Percentiles rank a stretch among this genome's conserved stretches.
These are phyloP conservation scores for Sebastes fasciatus DNA, from an alignment of 2,113 vertebrate species.

Conservation along the genomic window DNA sequence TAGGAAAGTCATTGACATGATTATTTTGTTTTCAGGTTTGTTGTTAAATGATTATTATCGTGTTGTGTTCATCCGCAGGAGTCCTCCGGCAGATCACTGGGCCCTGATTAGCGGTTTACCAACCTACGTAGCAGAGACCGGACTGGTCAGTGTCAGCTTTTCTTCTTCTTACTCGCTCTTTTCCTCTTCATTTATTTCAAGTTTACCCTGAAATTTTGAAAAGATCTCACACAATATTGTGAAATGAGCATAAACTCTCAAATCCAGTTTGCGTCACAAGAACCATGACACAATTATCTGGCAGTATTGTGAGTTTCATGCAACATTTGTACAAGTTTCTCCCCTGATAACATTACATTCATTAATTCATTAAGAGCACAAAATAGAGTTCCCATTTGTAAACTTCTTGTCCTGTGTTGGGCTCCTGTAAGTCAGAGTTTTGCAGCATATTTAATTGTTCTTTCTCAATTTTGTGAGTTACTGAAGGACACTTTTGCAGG, in stretches of 20 bases:
- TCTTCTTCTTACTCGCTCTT: background rate
- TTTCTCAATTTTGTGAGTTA: background rate
- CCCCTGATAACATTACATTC: background rate
- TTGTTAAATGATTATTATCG: background rate
- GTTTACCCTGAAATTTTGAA: background rate
- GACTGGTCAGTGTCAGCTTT: conserved; percentile 78
- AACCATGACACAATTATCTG: background rate
- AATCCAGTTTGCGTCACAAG: background rate
- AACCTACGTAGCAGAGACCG: conserved; percentile 85
- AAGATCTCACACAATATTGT: background rate
- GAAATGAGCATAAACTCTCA: background rate
- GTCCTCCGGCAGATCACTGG: conserved; percentile 85
- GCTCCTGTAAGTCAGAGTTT: background rate
- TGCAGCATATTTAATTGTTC: background rate
- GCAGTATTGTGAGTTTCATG: background rate
- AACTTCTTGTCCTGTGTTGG: too few relatives aligned
- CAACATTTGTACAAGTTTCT: background rate
- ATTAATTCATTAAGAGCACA: background rate
- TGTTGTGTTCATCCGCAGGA: conserved; percentile 60
- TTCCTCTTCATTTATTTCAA: background rate
- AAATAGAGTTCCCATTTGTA: background rate
- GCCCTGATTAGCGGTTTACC: conserved; percentile 84
- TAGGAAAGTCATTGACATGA: background rate
- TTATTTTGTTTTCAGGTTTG: background rate
- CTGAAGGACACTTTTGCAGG: background rate